phyloP scores from a whole-genome alignment of 1,140 invertebrate species.

The Drosophila athabasca region DNA sequence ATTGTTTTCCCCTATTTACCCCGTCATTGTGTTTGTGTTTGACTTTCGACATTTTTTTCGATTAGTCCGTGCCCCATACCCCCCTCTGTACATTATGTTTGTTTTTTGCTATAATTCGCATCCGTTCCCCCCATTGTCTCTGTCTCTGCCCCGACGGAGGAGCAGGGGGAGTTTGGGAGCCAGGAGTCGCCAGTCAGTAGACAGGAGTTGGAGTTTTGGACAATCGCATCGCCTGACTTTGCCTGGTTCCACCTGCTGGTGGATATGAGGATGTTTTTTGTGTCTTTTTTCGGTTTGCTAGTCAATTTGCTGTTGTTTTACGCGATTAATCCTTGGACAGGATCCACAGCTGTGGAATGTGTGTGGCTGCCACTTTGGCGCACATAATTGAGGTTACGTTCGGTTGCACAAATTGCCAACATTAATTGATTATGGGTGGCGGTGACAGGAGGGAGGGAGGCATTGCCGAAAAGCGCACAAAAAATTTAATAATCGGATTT shows the following conservation, averaged over 20 bases:
- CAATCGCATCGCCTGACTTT: constrained; percentile 2
- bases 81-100: constrained; percentile 43
- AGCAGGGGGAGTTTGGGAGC: too few species aligned
- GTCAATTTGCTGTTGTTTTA: constrained; percentile 73
- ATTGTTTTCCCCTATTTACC: constrained; percentile 53
- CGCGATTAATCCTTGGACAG: constrained; percentile 59
- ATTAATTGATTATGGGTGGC: constrained; percentile 74
- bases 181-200: too few species aligned
- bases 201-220: constrained; percentile 40
- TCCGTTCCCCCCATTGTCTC: constrained; percentile 31
- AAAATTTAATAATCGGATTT: constrained; percentile 73
- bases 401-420: constrained; percentile 76
- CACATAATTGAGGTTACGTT: constrained; percentile 82
- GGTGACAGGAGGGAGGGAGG: not conserved
- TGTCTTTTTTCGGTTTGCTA: constrained; percentile 39
- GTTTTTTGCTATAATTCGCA: constrained; percentile 75
- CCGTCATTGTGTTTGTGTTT: constrained; percentile 69
- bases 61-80: constrained; percentile 40
- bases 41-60: constrained; percentile 66
- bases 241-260: constrained; percentile 16
- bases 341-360: too few species aligned
- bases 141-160: not conserved
- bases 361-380: constrained; percentile 71
- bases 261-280: constrained; percentile 24
- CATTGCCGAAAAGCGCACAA: constrained; percentile 6